Base-by-base conservation (phyloP, 2,888 invertebrate genomes). In the Rugalucina vietnamica region DNA sequence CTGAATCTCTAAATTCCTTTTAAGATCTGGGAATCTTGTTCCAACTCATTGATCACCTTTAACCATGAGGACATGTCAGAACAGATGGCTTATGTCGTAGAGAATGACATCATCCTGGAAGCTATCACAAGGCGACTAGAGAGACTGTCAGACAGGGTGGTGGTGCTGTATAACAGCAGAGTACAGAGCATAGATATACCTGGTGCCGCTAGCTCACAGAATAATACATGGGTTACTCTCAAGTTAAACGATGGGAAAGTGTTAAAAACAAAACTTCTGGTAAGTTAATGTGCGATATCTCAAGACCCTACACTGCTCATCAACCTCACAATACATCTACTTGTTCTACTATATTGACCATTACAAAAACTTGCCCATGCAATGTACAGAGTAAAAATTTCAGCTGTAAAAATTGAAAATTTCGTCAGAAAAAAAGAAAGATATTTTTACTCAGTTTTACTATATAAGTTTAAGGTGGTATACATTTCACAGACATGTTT, bases 21-120 rank as follows among this genome's bases (percentile, higher is more conserved):
- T 65, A 93, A 98, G 98, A 97, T 99, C 29, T 99, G 98, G 98
- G 99, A 99, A 95, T 97, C 97, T 2, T 96, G 97, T 93, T 98
- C 99, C 0, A 97, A 98, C 95, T 97, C 98, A 0, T 95, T 97
- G 91, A 98, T 99, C 86, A 96, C 97, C 84, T 99, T 99, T 94
- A 97, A 97, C 91, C 96, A 97, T 84, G 97, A 97, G 21, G 96
- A 97, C 85, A 95, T 97, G 91, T 95, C 96, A 32, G 96, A 97
- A 70, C 97, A 97, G 93, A 96, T 99, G 0, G 98, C 98, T 0
- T 98, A 97, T 94, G 97, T 99, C 89, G 97, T 99, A 21, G 99
- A 99, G 95, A 99, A 99, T 95, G 97, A 98, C 95, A 96, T 98
- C 5, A 96, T 99, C 70, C 95, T 98, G 1, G 96, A 97, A 92